Conservation (phyloP, 2,113 vertebrate genomes). For the Vidua macroura region DNA sequence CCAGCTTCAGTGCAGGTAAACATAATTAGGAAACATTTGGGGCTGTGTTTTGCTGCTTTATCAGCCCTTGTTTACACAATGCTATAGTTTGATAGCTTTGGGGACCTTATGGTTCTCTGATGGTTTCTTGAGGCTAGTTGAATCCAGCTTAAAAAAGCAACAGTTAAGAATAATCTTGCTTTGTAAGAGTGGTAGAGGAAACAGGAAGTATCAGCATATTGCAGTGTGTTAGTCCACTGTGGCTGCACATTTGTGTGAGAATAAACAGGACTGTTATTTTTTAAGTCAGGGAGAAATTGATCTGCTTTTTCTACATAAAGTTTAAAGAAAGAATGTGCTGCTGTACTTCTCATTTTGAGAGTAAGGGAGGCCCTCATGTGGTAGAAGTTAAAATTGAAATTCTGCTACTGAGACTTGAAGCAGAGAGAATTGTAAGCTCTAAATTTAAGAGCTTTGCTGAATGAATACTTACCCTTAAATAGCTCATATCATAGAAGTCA, state of each 20-base stretch:
- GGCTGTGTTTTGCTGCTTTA: background rate
- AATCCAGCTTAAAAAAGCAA: background rate
- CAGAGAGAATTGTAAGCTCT: background rate
- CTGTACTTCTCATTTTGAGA: constrained; percentile 2
- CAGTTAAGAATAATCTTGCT: background rate
- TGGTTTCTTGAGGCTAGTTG: background rate
- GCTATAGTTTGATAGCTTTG: background rate
- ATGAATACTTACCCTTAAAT: background rate
- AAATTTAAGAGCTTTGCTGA: background rate
- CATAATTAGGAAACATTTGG: background rate
- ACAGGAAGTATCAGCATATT: background rate
- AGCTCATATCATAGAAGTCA: constrained; percentile 43
- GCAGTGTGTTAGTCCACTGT: background rate
- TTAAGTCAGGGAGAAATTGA: background rate
- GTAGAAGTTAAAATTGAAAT: constrained; percentile 46
- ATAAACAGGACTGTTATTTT: background rate
- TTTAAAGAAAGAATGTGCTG: background rate
- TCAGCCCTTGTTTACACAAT: background rate
- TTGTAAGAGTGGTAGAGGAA: background rate
- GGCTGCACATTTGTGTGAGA: background rate
- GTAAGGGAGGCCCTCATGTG: constrained; percentile 70
- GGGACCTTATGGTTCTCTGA: background rate
- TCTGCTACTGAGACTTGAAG: background rate
- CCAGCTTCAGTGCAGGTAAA: background rate
- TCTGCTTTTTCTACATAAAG: background rate